Conservation (phyloP, 1,140 invertebrate genomes). For the Oryctes rhinoceros region DNA sequence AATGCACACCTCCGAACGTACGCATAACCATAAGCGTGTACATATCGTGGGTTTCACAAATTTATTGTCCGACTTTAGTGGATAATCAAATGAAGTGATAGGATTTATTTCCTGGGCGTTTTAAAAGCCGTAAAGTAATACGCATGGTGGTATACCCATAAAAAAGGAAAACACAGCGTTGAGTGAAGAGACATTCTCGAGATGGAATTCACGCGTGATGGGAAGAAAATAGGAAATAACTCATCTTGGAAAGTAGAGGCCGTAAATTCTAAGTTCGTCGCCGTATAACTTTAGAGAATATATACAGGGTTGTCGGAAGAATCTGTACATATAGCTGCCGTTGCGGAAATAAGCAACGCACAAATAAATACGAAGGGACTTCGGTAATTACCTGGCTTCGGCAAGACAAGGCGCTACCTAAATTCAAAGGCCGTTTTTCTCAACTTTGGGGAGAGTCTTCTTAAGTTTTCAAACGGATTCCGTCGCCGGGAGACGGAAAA, state of each 20-base stretch:
- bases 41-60: conserved; percentile 12
- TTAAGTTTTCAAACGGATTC: too few relatives aligned
- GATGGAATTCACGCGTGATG: not conserved
- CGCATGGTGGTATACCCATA: not conserved
- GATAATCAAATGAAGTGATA: conserved; percentile 9
- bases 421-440: too few relatives aligned
- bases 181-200: not conserved
- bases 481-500: too few relatives aligned
- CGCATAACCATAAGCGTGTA: conserved; percentile 3
- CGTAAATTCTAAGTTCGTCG: not conserved
- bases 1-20: conserved; percentile 3
- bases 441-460: too few relatives aligned
- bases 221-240: conserved; percentile 5
- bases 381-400: too few relatives aligned
- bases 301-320: not conserved
- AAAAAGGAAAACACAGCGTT: conserved; percentile 1
- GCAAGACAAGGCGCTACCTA: too few relatives aligned
- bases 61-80: conserved; percentile 13
- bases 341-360: too few relatives aligned
- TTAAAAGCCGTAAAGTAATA: conserved; percentile 15
- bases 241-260: not conserved
- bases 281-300: not conserved
- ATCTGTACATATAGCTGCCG: too few relatives aligned
- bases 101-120: conserved; percentile 14
- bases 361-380: too few relatives aligned